These are phyloP conservation scores for Gadopsis marmoratus DNA, from an alignment of 2,797 vertebrate genomes.

Conservation along the genomic window DNA sequence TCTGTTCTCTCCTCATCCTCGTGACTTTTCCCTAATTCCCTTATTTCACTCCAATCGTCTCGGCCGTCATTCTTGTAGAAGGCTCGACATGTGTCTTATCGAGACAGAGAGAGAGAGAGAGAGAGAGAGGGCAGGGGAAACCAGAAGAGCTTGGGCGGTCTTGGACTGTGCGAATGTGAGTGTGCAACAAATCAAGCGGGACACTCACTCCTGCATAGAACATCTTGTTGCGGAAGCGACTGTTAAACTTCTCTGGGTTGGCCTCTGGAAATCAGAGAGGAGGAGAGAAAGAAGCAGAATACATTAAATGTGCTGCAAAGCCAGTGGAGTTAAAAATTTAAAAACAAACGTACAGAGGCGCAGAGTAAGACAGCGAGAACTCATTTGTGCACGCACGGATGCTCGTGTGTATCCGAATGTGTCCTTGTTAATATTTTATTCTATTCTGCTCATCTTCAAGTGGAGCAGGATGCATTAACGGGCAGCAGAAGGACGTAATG, in stretches of 20 bases:
- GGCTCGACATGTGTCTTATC: background rate
- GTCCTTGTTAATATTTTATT: constrained; percentile 31
- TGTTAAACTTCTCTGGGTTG: constrained; percentile 99
- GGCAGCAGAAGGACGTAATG: constrained; percentile 17
- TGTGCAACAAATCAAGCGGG: background rate
- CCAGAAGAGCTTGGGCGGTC: background rate
- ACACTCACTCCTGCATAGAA: constrained; percentile 98
- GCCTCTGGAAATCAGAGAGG: constrained; percentile 88
- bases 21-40: background rate
- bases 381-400: constrained; percentile 5
- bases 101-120: constrained; percentile 2
- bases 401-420: background rate
- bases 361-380: background rate
- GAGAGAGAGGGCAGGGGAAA: background rate
- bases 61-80: background rate
- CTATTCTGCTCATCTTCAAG: constrained; percentile 22
- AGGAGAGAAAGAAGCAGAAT: constrained; percentile 7
- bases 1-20: background rate
- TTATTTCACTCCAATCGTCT: background rate
- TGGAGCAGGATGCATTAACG: constrained; percentile 16
- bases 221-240: constrained; percentile 99
- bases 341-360: background rate
- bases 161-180: constrained; percentile 8
- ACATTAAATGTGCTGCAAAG: constrained; percentile 19
- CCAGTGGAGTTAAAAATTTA: constrained; percentile 5